phyloP scores from a whole-genome alignment of 2,113 vertebrate genomes.

The Vimba vimba region DNA sequence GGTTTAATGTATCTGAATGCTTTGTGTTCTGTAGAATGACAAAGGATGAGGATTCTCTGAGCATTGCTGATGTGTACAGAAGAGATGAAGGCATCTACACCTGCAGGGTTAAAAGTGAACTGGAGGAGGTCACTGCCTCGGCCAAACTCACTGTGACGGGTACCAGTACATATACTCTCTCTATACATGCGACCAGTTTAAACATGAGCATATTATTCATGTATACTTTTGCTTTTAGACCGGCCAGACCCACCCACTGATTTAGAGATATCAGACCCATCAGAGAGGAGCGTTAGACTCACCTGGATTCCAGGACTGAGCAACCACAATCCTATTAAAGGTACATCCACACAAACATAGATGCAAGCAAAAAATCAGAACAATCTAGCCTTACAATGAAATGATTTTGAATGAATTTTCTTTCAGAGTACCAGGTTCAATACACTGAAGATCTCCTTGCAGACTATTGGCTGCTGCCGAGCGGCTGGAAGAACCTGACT shows the following conservation, averaged over 20 bases:
- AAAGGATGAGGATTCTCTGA: constrained; percentile 90
- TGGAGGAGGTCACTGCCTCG: constrained; percentile 88
- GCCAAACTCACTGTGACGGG: constrained; percentile 91
- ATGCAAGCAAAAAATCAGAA: not conserved
- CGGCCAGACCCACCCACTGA: constrained; percentile 87
- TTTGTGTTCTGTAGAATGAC: constrained; percentile 78
- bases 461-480: constrained; percentile 79
- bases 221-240: constrained; percentile 70
- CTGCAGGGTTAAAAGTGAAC: constrained; percentile 87
- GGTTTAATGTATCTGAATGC: not conserved
- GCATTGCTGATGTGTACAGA: constrained; percentile 84
- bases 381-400: not conserved
- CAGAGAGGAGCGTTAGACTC: constrained; percentile 86
- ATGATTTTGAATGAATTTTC: not conserved
- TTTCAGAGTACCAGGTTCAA: constrained; percentile 87
- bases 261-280: constrained; percentile 89
- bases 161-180: constrained; percentile 63
- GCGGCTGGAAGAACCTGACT: constrained; percentile 90
- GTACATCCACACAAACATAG: constrained; percentile 63
- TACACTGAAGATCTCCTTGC: constrained; percentile 85
- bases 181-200: not conserved
- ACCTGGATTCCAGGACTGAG: constrained; percentile 90
- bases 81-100: constrained; percentile 92
- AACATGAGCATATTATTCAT: not conserved
- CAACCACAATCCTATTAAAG: constrained; percentile 94